phyloP scores from a whole-genome alignment of 64 coral and sea anemone species.

The Cladopsammia gracilis region DNA sequence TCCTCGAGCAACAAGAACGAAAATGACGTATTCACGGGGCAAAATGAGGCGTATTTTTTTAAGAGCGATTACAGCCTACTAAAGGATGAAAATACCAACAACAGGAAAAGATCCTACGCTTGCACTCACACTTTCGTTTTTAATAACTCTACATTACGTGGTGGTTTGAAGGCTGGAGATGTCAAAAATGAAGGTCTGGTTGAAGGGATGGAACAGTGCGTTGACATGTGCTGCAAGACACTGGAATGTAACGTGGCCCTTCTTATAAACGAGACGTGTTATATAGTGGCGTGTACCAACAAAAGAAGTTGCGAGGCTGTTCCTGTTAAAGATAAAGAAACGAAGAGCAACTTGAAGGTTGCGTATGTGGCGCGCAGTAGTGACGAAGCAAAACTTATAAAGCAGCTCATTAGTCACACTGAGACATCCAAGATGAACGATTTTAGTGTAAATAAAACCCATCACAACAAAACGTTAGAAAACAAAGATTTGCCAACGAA shows the following conservation, averaged over 20 bases:
- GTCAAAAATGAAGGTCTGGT: conserved; percentile 52
- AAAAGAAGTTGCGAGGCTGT: conserved; percentile 77
- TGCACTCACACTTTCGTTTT: conserved; percentile 77
- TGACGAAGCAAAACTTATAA: conserved; percentile 69
- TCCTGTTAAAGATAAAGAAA: conserved; percentile 23
- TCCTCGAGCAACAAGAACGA: neutral
- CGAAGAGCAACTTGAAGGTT: conserved; percentile 3
- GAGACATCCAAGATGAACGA: neutral
- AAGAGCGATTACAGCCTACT: conserved; percentile 46
- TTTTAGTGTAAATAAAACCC: neutral
- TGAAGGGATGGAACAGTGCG: conserved; percentile 66
- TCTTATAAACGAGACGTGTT: conserved; percentile 71
- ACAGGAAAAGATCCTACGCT: conserved; percentile 37
- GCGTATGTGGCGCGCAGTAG: conserved; percentile 88
- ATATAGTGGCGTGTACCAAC: conserved; percentile 73
- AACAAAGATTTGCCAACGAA: neutral
- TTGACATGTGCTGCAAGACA: conserved; percentile 72
- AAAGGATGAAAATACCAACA: neutral
- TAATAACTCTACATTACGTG: conserved; percentile 72
- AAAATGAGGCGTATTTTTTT: neutral
- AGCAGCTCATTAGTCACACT: conserved; percentile 38
- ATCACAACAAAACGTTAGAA: neutral
- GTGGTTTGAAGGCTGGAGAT: conserved; percentile 74
- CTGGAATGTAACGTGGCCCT: conserved; percentile 88
- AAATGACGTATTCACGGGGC: neutral